phyloP scores from a whole-genome alignment of 2,888 invertebrate genomes.

The Salpingus planirostris region DNA sequence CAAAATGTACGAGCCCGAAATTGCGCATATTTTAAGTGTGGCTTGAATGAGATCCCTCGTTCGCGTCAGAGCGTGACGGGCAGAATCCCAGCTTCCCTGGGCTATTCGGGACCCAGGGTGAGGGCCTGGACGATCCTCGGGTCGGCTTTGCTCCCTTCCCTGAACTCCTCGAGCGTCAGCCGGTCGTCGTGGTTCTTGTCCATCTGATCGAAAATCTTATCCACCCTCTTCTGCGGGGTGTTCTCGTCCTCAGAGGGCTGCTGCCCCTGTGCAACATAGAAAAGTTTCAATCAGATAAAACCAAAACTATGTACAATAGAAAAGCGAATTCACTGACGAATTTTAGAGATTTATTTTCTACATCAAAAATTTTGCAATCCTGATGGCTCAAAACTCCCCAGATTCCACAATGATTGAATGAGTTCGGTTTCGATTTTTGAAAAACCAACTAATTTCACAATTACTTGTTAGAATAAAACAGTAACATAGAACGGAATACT shows the following conservation, averaged over 20 bases:
- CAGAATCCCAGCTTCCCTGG: slow-evolving; percentile 34
- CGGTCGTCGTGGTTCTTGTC: slow-evolving; percentile 98
- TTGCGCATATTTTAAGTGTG: too few relatives aligned
- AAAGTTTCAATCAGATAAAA: neutral
- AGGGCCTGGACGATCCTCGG: slow-evolving; percentile 96
- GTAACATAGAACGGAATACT: too few relatives aligned
- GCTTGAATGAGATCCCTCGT: too few relatives aligned
- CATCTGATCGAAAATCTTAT: slow-evolving; percentile 98
- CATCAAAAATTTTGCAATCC: too few relatives aligned
- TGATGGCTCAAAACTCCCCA: too few relatives aligned
- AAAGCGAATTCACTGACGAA: slow-evolving; percentile 1
- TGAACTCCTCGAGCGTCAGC: slow-evolving; percentile 90
- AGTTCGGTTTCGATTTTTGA: too few relatives aligned
- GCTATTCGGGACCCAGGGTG: slow-evolving; percentile 68
- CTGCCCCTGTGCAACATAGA: slow-evolving; percentile 60
- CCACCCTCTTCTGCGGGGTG: slow-evolving; percentile 91
- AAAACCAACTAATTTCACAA: too few relatives aligned
- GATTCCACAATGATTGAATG: too few relatives aligned
- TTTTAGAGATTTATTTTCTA: too few relatives aligned
- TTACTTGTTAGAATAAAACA: too few relatives aligned
- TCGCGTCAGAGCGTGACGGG: slow-evolving; percentile 35
- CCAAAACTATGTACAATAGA: neutral
- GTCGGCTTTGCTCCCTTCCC: slow-evolving; percentile 96
- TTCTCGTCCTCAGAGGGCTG: slow-evolving; percentile 85
- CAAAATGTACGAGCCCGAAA: too few relatives aligned